Percentiles rank a stretch among this genome's conserved stretches.
phyloP scores from a whole-genome alignment of 1,140 invertebrate species.

The Goniozus legneri region DNA sequence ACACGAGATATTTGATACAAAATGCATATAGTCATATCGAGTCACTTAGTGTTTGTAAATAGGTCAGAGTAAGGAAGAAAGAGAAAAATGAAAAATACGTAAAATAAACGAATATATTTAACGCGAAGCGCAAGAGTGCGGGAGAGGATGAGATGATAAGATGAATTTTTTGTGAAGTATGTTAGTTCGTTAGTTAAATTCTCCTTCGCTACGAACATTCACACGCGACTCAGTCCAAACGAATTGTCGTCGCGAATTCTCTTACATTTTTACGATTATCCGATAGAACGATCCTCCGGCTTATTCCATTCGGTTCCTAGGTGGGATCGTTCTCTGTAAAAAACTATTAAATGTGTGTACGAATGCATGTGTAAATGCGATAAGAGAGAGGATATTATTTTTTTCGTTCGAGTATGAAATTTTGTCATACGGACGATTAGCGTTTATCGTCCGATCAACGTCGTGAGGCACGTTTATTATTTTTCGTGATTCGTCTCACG shows the following conservation, averaged over 20 bases:
- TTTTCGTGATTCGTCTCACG: too few species aligned
- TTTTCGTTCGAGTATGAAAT: too few species aligned
- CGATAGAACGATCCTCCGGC: slow-evolving; percentile 16
- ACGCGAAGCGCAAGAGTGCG: slow-evolving; percentile 8
- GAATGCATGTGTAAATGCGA: background rate
- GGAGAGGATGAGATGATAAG: slow-evolving; percentile 10
- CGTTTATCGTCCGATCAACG: too few species aligned
- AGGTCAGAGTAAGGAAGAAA: slow-evolving; percentile 21
- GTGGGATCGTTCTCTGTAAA: slow-evolving; percentile 17
- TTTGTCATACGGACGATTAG: too few species aligned
- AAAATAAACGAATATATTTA: slow-evolving; percentile 15
- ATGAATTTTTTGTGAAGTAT: slow-evolving; percentile 3
- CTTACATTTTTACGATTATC: too few species aligned
- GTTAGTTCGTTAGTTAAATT: slow-evolving; percentile 1
- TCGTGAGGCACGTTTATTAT: too few species aligned
- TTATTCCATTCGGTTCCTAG: slow-evolving; percentile 42
- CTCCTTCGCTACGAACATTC: background rate
- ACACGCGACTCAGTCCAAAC: background rate
- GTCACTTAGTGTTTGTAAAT: slow-evolving; percentile 51
- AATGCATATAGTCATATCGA: slow-evolving; percentile 51
- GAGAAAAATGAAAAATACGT: slow-evolving; percentile 18
- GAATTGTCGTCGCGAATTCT: too few species aligned
- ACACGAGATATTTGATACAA: slow-evolving; percentile 18
- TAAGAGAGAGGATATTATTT: background rate
- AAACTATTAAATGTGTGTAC: slow-evolving; percentile 2